A percentile compares a stretch with the other conserved stretches of the same genome.
These are phyloP conservation scores for Dryobota labecula DNA, from an alignment of 2,888 invertebrate genomes.

Conservation along the genomic window DNA sequence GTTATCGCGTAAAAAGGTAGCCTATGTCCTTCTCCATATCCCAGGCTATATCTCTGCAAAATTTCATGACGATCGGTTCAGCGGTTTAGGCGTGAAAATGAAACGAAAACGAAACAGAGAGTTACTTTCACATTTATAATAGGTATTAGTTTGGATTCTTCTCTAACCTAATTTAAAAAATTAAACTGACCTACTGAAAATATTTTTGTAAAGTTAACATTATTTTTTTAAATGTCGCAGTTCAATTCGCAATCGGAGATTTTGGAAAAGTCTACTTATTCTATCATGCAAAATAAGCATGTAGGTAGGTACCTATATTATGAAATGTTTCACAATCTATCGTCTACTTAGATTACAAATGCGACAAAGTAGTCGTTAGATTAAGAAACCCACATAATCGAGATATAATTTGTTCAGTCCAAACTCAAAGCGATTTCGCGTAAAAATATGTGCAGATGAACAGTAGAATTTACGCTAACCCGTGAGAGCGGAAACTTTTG, in stretches of 20 bases:
- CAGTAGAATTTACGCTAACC: conserved; percentile 36
- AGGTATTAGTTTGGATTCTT: too few species aligned
- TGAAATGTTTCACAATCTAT: not conserved
- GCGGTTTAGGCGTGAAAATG: too few species aligned
- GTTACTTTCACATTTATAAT: too few species aligned
- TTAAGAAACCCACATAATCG: conserved; percentile 27
- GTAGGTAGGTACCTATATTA: not conserved
- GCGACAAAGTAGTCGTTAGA: not conserved
- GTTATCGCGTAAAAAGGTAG: too few species aligned
- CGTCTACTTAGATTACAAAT: conserved; percentile 11
- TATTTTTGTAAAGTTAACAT: not conserved
- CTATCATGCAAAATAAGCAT: not conserved
- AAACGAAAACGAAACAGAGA: too few species aligned
- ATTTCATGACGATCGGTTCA: too few species aligned
- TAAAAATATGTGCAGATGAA: conserved; percentile 23
- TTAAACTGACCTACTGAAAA: not conserved
- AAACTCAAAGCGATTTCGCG: not conserved
- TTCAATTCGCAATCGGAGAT: not conserved
- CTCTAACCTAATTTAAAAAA: not conserved
- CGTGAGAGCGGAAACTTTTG: conserved; percentile 58
- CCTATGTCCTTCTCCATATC: too few species aligned
- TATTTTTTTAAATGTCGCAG: not conserved
- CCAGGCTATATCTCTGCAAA: too few species aligned
- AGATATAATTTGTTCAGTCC: conserved; percentile 16
- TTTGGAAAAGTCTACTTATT: not conserved